These are phyloP conservation scores for Fissipunctia ypsillon DNA, from an alignment of 2,888 invertebrate species.

Conservation along the genomic window DNA sequence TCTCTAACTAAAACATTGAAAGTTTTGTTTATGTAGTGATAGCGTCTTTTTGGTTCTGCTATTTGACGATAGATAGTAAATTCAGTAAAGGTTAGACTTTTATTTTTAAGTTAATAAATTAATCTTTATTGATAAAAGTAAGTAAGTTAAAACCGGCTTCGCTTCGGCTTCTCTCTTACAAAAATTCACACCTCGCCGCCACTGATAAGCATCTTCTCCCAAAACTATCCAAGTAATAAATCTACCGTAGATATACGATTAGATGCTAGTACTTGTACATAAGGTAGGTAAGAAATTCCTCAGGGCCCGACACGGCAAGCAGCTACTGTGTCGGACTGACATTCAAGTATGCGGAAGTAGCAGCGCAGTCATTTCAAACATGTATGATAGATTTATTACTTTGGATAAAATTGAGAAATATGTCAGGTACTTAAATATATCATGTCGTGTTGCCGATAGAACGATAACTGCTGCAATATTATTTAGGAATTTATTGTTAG, in stretches of 20 bases:
- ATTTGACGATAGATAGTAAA: too few relatives aligned
- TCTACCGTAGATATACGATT: conserved; percentile 37
- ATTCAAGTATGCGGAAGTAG: conserved; percentile 53
- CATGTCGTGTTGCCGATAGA: conserved; percentile 14
- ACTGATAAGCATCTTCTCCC: too few relatives aligned
- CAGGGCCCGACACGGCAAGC: conserved; percentile 43
- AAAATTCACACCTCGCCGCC: too few relatives aligned
- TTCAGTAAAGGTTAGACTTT: too few relatives aligned
- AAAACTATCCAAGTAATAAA: conserved; percentile 51
- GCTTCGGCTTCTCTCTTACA: too few relatives aligned
- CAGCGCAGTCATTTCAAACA: conserved; percentile 42
- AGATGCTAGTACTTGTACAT: conserved; percentile 27
- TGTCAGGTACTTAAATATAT: conserved; percentile 8
- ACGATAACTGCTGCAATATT: conserved; percentile 7
- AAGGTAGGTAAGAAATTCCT: conserved; percentile 52
- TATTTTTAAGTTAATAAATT: too few relatives aligned
- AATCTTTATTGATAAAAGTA: too few relatives aligned
- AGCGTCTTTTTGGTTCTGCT: too few relatives aligned
- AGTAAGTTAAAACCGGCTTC: too few relatives aligned
- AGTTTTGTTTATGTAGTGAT: too few relatives aligned
- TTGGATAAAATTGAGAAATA: conserved; percentile 54
- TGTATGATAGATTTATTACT: conserved; percentile 52
- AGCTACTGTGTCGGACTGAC: conserved; percentile 56
- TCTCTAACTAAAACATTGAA: too few relatives aligned
- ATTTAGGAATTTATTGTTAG: background rate